These are phyloP conservation scores for Capricornis sumatraensis DNA, from an alignment of 2,113 vertebrate genomes.

Conservation along the genomic window DNA sequence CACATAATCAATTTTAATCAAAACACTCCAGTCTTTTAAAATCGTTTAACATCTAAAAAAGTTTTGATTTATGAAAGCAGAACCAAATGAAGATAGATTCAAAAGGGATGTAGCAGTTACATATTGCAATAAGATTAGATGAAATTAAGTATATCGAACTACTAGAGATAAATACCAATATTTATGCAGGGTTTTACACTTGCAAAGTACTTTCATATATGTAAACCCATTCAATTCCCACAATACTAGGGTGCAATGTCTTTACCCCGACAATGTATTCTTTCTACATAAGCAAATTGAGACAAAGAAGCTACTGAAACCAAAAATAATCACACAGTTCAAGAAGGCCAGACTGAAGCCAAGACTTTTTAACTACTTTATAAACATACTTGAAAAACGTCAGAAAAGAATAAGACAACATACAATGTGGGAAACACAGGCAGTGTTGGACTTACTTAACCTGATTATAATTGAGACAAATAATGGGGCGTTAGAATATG, in stretches of 20 bases:
- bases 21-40: conserved; percentile 20
- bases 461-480: background rate
- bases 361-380: background rate
- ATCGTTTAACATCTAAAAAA: background rate
- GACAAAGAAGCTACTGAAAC: background rate
- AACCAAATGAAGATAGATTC: conserved; percentile 12
- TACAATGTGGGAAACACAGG: background rate
- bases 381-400: background rate
- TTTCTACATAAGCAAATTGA: background rate
- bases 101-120: conserved; percentile 2
- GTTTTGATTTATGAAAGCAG: conserved; percentile 18
- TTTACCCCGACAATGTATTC: background rate
- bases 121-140: background rate
- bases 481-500: background rate
- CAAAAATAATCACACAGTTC: background rate
- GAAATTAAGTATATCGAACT: background rate
- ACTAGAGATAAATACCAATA: conserved; percentile 10
- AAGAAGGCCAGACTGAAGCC: background rate
- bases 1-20: conserved; percentile 44
- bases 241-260: background rate
- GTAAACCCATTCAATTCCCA: background rate
- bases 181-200: background rate
- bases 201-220: background rate
- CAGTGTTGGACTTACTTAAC: background rate
- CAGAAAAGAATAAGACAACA: conserved; percentile 1